Evolutionary conservation across 53 echinoderm and acorn worm species (phyloP), one percentile per base, ranked within the genome.

Genomic region (Holothuria scabra): DNA sequence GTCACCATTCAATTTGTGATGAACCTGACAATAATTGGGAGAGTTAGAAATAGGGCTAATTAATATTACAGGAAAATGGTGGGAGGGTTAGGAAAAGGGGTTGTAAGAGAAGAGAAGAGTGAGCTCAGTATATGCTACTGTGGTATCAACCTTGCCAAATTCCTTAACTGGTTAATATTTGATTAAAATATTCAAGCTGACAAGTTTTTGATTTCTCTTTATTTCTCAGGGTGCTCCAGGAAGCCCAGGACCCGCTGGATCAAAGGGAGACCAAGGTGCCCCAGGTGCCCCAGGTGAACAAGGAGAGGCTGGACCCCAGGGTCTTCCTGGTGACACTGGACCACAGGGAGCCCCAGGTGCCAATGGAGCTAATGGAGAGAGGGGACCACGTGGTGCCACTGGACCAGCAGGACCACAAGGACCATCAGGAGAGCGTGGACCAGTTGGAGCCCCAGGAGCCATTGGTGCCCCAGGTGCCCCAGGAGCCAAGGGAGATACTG

Each of bases 201-300:
- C n/a, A 13, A 2, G 12, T 60, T 25, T 12, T 60, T 18, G 20
- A 29, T 81, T 58, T 80, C 58, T 12, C 19, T 14, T 46, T 30
- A 16, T 20, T 14, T 18, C 18, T 6, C 56, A 86, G 86, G 88
- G 88, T 83, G 56, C 84, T 28, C 84, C 84, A 74, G 89, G 89
- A 28, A 84, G 84, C 87, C 91, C 91, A 71, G 95, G 95, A 89
- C 85, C 87, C 19, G 85, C 94, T 67, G 94, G 94, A 74, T 66
- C 90, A 3, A 90, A 90, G 88, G 96, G 96, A 90, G 91, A 91
- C 86, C 85, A 91, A 85, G 99, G 99, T 60, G 88, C 90, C 55
- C 85, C 94, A 10, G 99, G 99, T 84, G 62, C 86, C 23, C 28
- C 89, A 49, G 99, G 99, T 65, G 89, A 85, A 34, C 87, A 85